Base-by-base conservation (phyloP, 2,113 vertebrate species). In the Lethenteron camtschaticum region DNA sequence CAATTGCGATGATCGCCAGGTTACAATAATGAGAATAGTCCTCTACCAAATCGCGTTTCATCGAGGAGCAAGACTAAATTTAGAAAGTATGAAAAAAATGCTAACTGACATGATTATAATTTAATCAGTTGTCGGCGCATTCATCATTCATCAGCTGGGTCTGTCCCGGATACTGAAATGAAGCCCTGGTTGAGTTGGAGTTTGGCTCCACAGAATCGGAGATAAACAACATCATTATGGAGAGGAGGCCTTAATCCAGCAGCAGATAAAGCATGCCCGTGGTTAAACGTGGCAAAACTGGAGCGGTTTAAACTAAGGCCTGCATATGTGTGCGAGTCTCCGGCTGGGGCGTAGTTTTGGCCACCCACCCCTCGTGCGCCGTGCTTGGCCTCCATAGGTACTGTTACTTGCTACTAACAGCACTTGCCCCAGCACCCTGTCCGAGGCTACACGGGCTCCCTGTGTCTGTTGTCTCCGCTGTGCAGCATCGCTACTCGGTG, bases 401-500 rank as follows among this genome's bases (percentile, higher is more conserved):
- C 57, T 56, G 3, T 4, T 55, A 55, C n/a, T 55, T 41, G 41
- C 41, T 41, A 41, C 41, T 6, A 41, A 41, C 41, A 41, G 41
- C 41, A 41, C 41, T 41, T 41, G 41, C 41, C 41, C 41, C 41
- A 41, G 41, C 41, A 41, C 41, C 41, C 41, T 41, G 41, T 41
- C 7, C n/a, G 68, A 71, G 20, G 9, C 59, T 71, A 13, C 55
- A 12, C 58, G 12, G 10, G 8, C 10, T 20, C 63, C 10, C 68
- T 57, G 68, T 68, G 56, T 12, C 24, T 9, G 41, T 73, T 70
- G 70, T 10, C 68, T 55, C 9, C 13, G 12, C 24, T 68, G 14
- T 69, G 13, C 74, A 90, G 87, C 79, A 79, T 8, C 85, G 85
- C 9, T 88, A 81, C 77, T 83, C 80, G 1, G 81, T 88, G 56